Base-by-base conservation (phyloP, 1,140 invertebrate genomes). In the Manduca sexta region DNA sequence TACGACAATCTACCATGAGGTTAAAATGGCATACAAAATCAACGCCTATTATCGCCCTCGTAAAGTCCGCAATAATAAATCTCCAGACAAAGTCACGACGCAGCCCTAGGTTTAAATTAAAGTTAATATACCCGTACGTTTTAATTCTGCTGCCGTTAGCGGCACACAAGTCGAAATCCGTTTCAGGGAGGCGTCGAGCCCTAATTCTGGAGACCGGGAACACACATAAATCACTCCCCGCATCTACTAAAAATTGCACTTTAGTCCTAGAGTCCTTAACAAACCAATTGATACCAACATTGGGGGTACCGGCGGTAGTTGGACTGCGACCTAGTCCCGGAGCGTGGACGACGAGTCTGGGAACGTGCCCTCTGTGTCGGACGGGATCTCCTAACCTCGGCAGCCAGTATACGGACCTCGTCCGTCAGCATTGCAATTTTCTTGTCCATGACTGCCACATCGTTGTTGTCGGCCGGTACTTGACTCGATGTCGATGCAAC, bases 41-140 rank as follows among this genome's bases (percentile, higher is more conserved):
- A 7, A 70, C 70, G 10, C 71, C 81, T 11, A 83, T 73, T 2
- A 83, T 60, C 13, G 60, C 69, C 67, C 62, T 64, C 2, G 60
- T 64, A 1, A 65, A 58, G 26, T 65, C 58, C 3, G 58, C 62
- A 7, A 61, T 31, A 42, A 65, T 44, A 48, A 65, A 65, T 12
- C 42, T 52, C 62, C 58, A 65, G 6, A 46, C n/a, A 31, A 49
- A 64, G 39, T 49, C 29, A 31, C 60, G 47, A 12, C 60, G 51
- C 10, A 63, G 31, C 6, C 60, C 53, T 48, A 64, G n/a, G 26
- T 65, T 54, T 21, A 61, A 39, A n/a, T 49, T 26, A 6, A 64
- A 5, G 7, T 55, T 34, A 6, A 43, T 6, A 14, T 37, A 52
- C 18, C 60, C 56, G n/a, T 53, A 63, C 0, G 52, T 64, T 21